Percentiles rank a stretch among this genome's conserved stretches.
These are phyloP conservation scores for Acanthoscelides obtectus DNA, from an alignment of 2,888 invertebrate genomes.

Conservation along the genomic window DNA sequence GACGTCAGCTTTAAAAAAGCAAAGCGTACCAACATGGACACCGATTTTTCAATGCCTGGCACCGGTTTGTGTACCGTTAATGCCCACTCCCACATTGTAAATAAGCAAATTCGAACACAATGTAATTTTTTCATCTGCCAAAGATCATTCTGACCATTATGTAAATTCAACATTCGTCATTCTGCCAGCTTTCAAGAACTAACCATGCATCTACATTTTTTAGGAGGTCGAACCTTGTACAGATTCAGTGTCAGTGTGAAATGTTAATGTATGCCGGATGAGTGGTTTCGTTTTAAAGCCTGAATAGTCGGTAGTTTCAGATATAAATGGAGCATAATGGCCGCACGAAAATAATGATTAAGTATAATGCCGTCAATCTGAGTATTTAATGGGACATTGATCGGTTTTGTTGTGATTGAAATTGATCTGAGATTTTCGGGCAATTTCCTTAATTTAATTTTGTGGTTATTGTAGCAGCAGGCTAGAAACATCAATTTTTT, in stretches of 20 bases:
- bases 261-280: not conserved
- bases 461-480: too few species aligned
- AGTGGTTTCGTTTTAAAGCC: not conserved
- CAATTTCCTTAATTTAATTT: not conserved
- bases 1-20: not conserved
- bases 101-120: not conserved
- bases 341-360: not conserved
- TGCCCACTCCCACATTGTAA: not conserved
- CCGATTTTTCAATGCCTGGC: not conserved
- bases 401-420: not conserved
- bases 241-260: not conserved
- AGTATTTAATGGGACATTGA: not conserved
- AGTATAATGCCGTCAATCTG: not conserved
- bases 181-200: not conserved
- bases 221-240: not conserved
- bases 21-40: not conserved
- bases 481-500: too few species aligned
- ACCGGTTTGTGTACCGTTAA: not conserved
- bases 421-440: not conserved
- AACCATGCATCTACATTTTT: not conserved
- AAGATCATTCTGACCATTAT: not conserved
- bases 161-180: not conserved
- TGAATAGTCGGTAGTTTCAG: not conserved
- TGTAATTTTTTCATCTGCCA: not conserved
- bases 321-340: not conserved